phyloP scores from a whole-genome alignment of 2,797 vertebrate genomes.

The Poecilia picta region DNA sequence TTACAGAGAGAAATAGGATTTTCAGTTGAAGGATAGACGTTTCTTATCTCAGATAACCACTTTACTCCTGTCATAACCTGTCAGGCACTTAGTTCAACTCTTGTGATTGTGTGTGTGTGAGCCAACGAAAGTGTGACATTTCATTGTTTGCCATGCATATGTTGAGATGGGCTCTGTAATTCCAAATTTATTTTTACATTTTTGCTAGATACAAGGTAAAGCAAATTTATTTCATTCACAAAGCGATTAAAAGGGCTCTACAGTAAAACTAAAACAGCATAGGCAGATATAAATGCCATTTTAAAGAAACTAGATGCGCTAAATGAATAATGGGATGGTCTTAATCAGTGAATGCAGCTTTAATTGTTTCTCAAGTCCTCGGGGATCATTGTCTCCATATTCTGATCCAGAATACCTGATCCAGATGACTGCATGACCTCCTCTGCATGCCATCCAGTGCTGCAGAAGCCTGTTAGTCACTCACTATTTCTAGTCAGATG shows the following conservation, averaged over 20 bases:
- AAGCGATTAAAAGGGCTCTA: not conserved
- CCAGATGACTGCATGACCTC: no score
- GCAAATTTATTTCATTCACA: not conserved
- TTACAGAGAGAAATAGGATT: conserved; percentile 75
- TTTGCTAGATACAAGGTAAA: not conserved
- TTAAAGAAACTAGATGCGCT: not conserved
- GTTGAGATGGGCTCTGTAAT: conserved; percentile 15
- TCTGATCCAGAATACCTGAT: no score
- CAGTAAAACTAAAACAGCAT: not conserved
- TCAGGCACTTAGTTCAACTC: conserved; percentile 62
- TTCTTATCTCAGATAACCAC: conserved; percentile 79
- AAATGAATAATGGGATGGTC: not conserved
- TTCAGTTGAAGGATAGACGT: conserved; percentile 75
- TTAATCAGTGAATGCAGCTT: not conserved
- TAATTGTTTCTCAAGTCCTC: no score
- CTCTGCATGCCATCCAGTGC: no score
- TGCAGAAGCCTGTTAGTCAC: no score
- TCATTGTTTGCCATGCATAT: conserved; percentile 48
- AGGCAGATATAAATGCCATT: not conserved
- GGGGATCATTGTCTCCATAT: no score
- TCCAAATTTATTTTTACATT: not conserved
- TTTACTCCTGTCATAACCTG: conserved; percentile 74
- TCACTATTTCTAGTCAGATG: no score
- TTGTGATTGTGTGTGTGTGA: conserved; percentile 24
- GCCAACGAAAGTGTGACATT: conserved; percentile 5